A percentile compares a stretch with the other conserved stretches of the same genome.
Conservation (phyloP, 2,888 invertebrate genomes). For the Macrophya annulata region DNA sequence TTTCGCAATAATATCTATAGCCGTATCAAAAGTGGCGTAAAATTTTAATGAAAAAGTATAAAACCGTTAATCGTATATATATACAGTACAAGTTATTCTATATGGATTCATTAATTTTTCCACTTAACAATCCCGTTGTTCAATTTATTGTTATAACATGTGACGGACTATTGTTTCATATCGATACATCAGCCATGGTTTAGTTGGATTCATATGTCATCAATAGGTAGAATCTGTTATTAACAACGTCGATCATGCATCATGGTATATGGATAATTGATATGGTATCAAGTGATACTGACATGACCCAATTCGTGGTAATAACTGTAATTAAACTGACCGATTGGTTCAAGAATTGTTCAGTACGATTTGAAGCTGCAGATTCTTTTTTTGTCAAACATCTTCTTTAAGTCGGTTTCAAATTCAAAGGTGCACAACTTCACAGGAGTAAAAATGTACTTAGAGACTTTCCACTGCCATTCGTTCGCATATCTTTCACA, state of each 20-base stretch:
- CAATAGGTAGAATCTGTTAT: background rate
- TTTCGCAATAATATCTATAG: background rate
- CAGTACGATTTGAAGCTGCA: background rate
- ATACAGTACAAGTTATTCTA: background rate
- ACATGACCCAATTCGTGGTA: slow-evolving; percentile 8
- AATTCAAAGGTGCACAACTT: background rate
- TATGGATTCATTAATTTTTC: background rate
- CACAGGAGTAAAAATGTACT: background rate
- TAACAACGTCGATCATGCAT: background rate
- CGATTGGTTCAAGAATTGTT: background rate
- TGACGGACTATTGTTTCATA: background rate
- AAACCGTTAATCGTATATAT: too few relatives aligned
- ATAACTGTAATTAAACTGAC: background rate
- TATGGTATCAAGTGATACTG: background rate
- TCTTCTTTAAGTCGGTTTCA: background rate
- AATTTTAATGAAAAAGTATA: background rate
- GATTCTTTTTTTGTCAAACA: background rate
- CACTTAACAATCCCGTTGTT: background rate
- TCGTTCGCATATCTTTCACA: background rate
- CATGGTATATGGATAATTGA: slow-evolving; percentile 4
- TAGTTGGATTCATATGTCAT: background rate
- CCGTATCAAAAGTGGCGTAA: background rate
- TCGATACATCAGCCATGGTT: background rate
- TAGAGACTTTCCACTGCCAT: background rate
- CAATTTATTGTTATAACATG: background rate